Conservation (phyloP, 2,113 vertebrate genomes). For the Anoura caudifer region DNA sequence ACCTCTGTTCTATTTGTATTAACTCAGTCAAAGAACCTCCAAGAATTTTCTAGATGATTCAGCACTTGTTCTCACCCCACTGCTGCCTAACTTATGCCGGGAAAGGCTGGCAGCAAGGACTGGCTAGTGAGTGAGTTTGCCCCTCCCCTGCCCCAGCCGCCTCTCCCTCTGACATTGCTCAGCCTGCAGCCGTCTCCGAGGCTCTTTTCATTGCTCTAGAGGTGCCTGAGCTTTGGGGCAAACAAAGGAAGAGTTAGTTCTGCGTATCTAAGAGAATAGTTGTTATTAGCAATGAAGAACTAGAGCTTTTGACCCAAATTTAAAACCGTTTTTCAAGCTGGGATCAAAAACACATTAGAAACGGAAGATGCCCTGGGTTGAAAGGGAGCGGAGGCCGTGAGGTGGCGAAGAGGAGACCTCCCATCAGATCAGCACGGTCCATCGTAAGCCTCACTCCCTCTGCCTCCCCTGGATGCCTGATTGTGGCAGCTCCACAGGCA, state of each 20-base stretch:
- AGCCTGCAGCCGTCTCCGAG: neutral
- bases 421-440: neutral
- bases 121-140: neutral
- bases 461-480: neutral
- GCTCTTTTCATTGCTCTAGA: neutral
- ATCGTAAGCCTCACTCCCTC: neutral
- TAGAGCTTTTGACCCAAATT: neutral
- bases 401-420: neutral
- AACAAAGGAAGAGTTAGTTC: neutral
- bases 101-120: neutral
- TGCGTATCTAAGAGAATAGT: neutral
- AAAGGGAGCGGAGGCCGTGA: neutral
- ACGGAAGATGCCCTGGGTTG: neutral
- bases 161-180: neutral
- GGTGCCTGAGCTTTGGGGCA: neutral
- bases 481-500: neutral
- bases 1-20: neutral
- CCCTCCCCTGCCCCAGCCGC: neutral
- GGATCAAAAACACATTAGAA: neutral
- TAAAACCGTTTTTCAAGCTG: neutral
- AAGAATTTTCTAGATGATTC: slow-evolving; percentile 3
- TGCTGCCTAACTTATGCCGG: neutral
- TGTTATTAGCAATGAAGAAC: neutral
- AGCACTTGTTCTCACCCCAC: neutral
- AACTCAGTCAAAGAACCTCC: neutral